A percentile compares a stretch with the other conserved stretches of the same genome.
These are phyloP conservation scores for Corapipo altera DNA, from an alignment of 2,113 vertebrate species.

Conservation along the genomic window DNA sequence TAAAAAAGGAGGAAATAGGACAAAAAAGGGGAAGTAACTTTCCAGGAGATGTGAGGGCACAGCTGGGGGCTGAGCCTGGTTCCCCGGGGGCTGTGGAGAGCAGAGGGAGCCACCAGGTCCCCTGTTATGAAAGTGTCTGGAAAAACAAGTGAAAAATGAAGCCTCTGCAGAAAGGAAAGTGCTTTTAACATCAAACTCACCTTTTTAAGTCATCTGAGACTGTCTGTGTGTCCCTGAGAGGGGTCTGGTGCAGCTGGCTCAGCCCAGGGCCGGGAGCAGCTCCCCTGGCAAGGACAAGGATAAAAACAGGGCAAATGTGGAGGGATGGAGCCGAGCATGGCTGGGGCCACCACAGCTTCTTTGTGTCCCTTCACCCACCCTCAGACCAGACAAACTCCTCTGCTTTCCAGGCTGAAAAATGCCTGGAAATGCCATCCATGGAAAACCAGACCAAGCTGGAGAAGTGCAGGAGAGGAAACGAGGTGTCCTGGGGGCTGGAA, in stretches of 20 bases:
- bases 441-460: background rate
- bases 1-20: background rate
- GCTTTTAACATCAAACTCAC: background rate
- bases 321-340: background rate
- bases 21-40: rapidly evolving
- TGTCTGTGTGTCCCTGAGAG: background rate
- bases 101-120: rapidly evolving
- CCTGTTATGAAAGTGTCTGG: background rate
- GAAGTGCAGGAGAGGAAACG: background rate
- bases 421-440: background rate
- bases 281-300: background rate
- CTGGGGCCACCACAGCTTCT: background rate
- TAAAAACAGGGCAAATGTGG: background rate
- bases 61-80: rapidly evolving
- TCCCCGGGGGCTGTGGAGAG: background rate
- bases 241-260: background rate
- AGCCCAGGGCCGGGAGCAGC: background rate
- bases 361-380: rapidly evolving
- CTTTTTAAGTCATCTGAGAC: background rate
- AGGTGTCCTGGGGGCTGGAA: background rate
- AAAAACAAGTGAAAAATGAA: background rate
- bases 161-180: background rate
- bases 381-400: background rate
- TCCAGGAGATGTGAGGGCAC: background rate
- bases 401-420: background rate